Percentiles rank a stretch among this genome's conserved stretches.
Conservation (phyloP, 2,797 vertebrate genomes). For the Bryconaethiops microstoma region DNA sequence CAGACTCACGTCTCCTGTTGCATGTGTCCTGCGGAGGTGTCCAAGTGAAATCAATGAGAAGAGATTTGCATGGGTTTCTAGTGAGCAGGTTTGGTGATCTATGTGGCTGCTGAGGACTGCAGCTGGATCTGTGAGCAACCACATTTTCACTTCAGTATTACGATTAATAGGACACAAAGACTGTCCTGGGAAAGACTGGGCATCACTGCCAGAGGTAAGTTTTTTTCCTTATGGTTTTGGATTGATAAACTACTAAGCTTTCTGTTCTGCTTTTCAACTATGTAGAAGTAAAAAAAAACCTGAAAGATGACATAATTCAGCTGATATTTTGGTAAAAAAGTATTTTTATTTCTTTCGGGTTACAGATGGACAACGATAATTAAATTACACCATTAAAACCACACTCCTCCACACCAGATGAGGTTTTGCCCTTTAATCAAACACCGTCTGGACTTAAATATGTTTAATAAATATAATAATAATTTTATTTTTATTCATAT, state of each 20-base stretch:
- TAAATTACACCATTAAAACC: neutral
- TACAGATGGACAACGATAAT: neutral
- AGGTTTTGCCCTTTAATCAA: too few relatives aligned
- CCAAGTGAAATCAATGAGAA: neutral
- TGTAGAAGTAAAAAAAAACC: too few relatives aligned
- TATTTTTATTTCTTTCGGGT: neutral
- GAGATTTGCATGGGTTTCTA: constrained; percentile 6
- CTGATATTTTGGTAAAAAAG: neutral
- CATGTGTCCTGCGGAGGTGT: neutral
- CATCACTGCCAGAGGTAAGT: neutral
- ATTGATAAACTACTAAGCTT: too few relatives aligned
- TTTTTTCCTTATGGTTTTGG: neutral
- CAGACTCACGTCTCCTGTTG: neutral
- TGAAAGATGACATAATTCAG: too few relatives aligned
- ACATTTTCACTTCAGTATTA: too few relatives aligned
- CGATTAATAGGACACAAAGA: too few relatives aligned
- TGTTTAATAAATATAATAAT: too few relatives aligned
- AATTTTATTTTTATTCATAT: too few relatives aligned
- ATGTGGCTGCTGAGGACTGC: neutral
- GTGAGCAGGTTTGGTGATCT: too few relatives aligned
- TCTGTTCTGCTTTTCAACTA: too few relatives aligned
- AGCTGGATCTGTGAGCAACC: neutral
- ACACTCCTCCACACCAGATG: neutral
- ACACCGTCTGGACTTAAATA: too few relatives aligned
- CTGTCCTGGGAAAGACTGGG: neutral